These are phyloP conservation scores for Lottia scabra DNA, from an alignment of 2,888 invertebrate genomes.

Conservation along the genomic window DNA sequence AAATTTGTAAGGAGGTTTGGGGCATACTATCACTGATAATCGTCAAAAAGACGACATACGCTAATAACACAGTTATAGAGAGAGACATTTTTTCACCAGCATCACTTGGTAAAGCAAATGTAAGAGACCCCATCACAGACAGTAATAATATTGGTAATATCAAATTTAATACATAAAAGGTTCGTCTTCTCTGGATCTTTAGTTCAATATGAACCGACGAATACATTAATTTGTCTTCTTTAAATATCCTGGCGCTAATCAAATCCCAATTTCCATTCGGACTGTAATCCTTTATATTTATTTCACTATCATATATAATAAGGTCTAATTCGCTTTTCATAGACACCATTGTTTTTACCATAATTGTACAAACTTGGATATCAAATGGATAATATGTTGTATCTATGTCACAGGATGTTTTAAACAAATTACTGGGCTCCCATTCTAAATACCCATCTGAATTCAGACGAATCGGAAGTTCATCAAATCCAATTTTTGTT, in stretches of 20 bases:
- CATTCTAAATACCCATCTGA: conserved; percentile 14
- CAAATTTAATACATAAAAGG: conserved; percentile 29
- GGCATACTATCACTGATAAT: conserved; percentile 29
- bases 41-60: conserved; percentile 29
- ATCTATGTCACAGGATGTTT: conserved; percentile 29
- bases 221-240: background rate
- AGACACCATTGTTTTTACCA: conserved; percentile 2
- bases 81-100: conserved; percentile 27
- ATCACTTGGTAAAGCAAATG: conserved; percentile 28
- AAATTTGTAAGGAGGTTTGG: conserved; percentile 24
- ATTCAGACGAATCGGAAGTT: conserved; percentile 12
- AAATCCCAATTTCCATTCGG: conserved; percentile 29
- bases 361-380: conserved; percentile 18
- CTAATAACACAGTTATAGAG: conserved; percentile 29
- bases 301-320: background rate
- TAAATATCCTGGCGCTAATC: conserved; percentile 9
- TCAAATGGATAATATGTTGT: conserved; percentile 31
- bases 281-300: conserved; percentile 11
- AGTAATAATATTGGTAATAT: conserved; percentile 26
- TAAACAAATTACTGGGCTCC: conserved; percentile 16
- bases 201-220: conserved; percentile 11
- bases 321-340: conserved; percentile 11
- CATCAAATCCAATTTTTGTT: conserved; percentile 18
- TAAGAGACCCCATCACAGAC: conserved; percentile 24
- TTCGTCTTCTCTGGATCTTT: conserved; percentile 21